Evolutionary conservation across 1,140 invertebrate genomes (phyloP), one percentile per base, ranked within the genome.

Genomic region (Phymastichus coffea): DNA sequence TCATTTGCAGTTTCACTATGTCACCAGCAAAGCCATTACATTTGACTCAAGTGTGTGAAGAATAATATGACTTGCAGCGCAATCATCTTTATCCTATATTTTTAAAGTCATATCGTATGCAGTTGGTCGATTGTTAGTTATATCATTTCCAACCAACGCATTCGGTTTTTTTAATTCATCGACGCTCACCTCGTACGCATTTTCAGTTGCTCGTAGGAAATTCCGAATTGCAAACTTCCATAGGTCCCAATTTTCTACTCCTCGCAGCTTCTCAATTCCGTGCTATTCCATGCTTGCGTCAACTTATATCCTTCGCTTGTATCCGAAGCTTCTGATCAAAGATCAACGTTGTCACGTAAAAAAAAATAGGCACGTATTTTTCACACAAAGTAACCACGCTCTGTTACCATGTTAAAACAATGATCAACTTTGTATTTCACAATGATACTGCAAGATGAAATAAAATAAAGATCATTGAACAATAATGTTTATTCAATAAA

Each of bases 201-300:
- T 26, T 37, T 65, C 54, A n/a, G 61, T 61, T 26, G 22, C 61
- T 26, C 57, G 61, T 20, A 67, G 30, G 3, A 67, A 12, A 56
- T 67, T 67, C 17, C 47, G 26, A 1, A 65, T 38, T 0, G 52
- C 49, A 19, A 67, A 65, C 23, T 65, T 67, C 58, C 61, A 65
- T 0, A 65, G 26, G 10, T 41, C 61, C 63, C 61, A 67, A 14
- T 67, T 67, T 10, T 63, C 57, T 0, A 51, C 37, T 4, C 60
- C 65, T 1, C 43, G 20, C 7, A 67, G 12, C 15, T 64, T 62
- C 28, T 62, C 63, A 10, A 62, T 59, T 12, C 59, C 63, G 22
- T 62, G 47, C 1, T 62, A 40, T 28, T 62, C 63, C n/a, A n/a
- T n/a, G n/a, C n/a, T n/a, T n/a, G n/a, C n/a, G n/a, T n/a, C n/a